Evolutionary conservation across 2,888 invertebrate species (phyloP).

Genomic region (Megamerina dolium): DNA sequence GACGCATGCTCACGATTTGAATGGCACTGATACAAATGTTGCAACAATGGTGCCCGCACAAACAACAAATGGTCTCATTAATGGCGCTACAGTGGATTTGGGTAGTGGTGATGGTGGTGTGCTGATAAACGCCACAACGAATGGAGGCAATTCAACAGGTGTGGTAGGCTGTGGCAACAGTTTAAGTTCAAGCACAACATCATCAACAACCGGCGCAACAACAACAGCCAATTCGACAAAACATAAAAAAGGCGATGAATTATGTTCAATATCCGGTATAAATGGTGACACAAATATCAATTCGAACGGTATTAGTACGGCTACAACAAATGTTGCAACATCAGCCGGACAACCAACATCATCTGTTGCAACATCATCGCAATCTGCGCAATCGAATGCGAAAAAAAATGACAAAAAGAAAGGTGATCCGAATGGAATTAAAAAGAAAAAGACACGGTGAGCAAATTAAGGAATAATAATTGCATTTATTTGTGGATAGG

Average conservation of each 20-base stretch:
- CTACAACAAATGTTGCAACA: neutral
- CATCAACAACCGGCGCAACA: constrained; percentile 7
- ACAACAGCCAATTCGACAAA: constrained; percentile 15
- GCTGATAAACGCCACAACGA: constrained; percentile 4
- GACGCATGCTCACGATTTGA: constrained; percentile 19
- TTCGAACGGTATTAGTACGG: constrained; percentile 17
- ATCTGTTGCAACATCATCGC: constrained; percentile 30
- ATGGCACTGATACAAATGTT: constrained; percentile 20
- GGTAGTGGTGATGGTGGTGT: constrained; percentile 13
- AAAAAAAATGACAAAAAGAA: constrained; percentile 76
- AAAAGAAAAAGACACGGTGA: constrained; percentile 89
- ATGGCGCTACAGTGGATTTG: constrained; percentile 15
- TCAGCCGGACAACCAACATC: constrained; percentile 3
- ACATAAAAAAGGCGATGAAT: constrained; percentile 31
- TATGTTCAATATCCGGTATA: constrained; percentile 30
- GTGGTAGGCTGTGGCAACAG: constrained; percentile 10
- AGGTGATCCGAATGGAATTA: constrained; percentile 77
- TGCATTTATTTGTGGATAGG: too few species aligned
- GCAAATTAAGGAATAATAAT: constrained; percentile 18
- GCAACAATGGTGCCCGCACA: constrained; percentile 17
- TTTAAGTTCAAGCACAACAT: neutral
- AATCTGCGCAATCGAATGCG: too few species aligned
- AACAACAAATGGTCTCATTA: constrained; percentile 23
- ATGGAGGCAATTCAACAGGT: neutral
- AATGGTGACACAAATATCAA: constrained; percentile 7